Conservation (phyloP, 2,113 vertebrate species). For the Calyptommatus sinebrachiatus region DNA sequence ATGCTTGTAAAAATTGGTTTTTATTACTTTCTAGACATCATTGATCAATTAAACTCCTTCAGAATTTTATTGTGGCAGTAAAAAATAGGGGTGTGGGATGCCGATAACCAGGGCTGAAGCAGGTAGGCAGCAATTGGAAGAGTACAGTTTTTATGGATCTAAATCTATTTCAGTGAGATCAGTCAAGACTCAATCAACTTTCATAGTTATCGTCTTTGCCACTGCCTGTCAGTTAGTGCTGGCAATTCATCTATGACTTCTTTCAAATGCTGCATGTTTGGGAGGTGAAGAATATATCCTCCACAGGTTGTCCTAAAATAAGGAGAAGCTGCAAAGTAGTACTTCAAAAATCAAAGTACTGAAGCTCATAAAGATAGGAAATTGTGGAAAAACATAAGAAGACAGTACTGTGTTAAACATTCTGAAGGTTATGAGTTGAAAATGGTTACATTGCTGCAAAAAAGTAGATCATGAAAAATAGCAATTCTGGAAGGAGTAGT, state of each 20-base stretch:
- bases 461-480: background rate
- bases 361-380: no score
- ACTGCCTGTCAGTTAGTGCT: no score
- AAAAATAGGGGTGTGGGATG: background rate
- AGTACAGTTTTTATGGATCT: no score
- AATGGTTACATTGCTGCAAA: background rate
- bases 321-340: background rate
- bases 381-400: background rate
- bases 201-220: no score
- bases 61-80: background rate
- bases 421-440: background rate
- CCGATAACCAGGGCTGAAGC: no score
- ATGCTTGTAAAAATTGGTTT: background rate
- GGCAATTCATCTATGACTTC: background rate
- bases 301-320: background rate
- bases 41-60: background rate
- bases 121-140: no score
- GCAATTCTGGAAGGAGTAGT: background rate
- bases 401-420: background rate
- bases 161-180: no score
- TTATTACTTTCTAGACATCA: background rate
- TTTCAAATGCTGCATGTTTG: background rate
- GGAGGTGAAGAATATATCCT: background rate
- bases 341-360: no score
- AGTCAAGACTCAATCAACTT: no score